Evolutionary conservation across 1,140 invertebrate genomes (phyloP).

Genomic region (Anoplolepis gracilipes): DNA sequence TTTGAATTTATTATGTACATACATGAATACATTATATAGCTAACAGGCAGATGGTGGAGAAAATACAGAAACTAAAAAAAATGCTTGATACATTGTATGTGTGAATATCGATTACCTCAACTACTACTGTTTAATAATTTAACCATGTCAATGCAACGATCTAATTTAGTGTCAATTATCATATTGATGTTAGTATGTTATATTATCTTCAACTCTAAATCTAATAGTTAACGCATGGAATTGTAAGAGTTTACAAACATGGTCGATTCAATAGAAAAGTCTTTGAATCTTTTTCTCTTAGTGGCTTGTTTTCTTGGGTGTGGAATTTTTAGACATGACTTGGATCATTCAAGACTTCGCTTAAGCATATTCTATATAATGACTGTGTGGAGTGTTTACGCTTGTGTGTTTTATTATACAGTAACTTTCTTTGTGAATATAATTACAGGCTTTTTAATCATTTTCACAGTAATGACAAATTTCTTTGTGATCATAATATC

Average conservation of each 20-base stretch:
- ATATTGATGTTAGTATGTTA: neutral
- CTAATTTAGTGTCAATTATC: slow-evolving; percentile 18
- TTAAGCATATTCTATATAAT: neutral
- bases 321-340: slow-evolving; percentile 1
- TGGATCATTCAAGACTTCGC: neutral
- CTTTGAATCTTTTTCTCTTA: neutral
- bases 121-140: slow-evolving; percentile 15
- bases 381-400: slow-evolving; percentile 4
- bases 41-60: neutral
- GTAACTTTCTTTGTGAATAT: neutral
- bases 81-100: neutral
- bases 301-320: neutral
- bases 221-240: neutral
- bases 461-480: neutral
- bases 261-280: slow-evolving; percentile 8
- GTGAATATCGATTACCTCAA: neutral
- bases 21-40: neutral
- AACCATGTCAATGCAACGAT: slow-evolving; percentile 8
- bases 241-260: slow-evolving; percentile 13
- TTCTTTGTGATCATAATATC: slow-evolving; percentile 1
- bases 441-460: too few species aligned
- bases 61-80: neutral
- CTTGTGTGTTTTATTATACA: neutral
- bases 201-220: neutral
- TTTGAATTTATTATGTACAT: too few species aligned